Conservation (phyloP, 2,888 invertebrate species). For the Auanema freiburgensis region DNA sequence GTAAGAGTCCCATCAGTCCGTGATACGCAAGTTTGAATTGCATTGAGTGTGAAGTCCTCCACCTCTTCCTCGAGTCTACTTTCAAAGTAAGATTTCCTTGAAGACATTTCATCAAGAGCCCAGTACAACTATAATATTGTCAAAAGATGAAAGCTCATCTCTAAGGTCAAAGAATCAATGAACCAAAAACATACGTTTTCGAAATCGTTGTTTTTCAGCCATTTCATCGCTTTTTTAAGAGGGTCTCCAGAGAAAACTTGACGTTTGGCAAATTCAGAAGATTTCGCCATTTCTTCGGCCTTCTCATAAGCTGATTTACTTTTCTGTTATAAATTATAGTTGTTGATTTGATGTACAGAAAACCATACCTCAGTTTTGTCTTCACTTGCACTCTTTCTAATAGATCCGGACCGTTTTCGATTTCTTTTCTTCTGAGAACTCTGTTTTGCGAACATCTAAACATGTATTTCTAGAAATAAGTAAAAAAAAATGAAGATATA, state of each 20-base stretch:
- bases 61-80: constrained; percentile 41
- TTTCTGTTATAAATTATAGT: too few species aligned
- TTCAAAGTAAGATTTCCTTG: constrained; percentile 26
- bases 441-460: too few species aligned
- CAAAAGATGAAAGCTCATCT: background rate
- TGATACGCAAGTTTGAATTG: constrained; percentile 17
- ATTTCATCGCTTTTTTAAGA: constrained; percentile 36
- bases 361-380: background rate
- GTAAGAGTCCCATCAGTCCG: background rate
- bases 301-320: constrained; percentile 24
- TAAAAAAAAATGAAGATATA: constrained; percentile 2
- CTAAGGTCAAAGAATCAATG: too few species aligned
- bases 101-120: constrained; percentile 41
- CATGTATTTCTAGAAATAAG: background rate
- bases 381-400: background rate
- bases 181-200: constrained; percentile 30
- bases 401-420: too few species aligned
- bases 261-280: constrained; percentile 33
- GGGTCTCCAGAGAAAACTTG: constrained; percentile 45
- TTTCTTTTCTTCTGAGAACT: too few species aligned
- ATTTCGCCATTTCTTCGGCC: constrained; percentile 23
- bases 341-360: background rate
- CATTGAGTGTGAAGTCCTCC: constrained; percentile 32
- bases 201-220: constrained; percentile 32
- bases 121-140: constrained; percentile 39